Conservation (phyloP, 2,113 vertebrate species). For the Perca flavescens region DNA sequence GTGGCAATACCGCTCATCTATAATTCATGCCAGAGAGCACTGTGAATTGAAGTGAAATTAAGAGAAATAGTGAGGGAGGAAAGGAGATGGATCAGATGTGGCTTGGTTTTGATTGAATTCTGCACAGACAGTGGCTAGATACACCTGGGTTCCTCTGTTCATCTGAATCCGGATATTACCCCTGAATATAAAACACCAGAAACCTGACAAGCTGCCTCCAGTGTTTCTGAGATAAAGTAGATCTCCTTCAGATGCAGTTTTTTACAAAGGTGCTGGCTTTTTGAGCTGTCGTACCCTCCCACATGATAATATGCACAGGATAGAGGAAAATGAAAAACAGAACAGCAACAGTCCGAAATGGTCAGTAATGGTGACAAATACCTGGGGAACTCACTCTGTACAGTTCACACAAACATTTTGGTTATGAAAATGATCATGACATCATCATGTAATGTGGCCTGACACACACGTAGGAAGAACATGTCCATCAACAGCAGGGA, state of each 20-base stretch:
- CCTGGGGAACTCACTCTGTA: background rate
- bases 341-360: slow-evolving; percentile 4
- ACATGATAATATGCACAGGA: slow-evolving; percentile 12
- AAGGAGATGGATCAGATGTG: slow-evolving; percentile 53
- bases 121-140: slow-evolving; percentile 59
- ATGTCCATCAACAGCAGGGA: slow-evolving; percentile 28
- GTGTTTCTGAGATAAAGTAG: slow-evolving; percentile 51
- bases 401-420: background rate
- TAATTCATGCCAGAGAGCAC: slow-evolving; percentile 45
- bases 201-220: slow-evolving; percentile 60
- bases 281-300: slow-evolving; percentile 8
- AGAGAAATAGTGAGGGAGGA: slow-evolving; percentile 54
- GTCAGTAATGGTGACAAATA: slow-evolving; percentile 3
- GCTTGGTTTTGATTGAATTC: slow-evolving; percentile 76
- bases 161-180: slow-evolving; percentile 69
- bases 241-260: slow-evolving; percentile 34
- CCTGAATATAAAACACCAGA: slow-evolving; percentile 73
- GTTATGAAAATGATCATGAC: background rate
- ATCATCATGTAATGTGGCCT: background rate
- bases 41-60: slow-evolving; percentile 70
- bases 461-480: background rate
- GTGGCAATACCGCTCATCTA: slow-evolving; percentile 37
- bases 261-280: slow-evolving; percentile 23
- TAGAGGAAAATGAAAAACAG: background rate
- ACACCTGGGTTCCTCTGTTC: slow-evolving; percentile 78